These are phyloP conservation scores for Amiota mariae DNA, from an alignment of 2,888 invertebrate genomes.

Conservation along the genomic window DNA sequence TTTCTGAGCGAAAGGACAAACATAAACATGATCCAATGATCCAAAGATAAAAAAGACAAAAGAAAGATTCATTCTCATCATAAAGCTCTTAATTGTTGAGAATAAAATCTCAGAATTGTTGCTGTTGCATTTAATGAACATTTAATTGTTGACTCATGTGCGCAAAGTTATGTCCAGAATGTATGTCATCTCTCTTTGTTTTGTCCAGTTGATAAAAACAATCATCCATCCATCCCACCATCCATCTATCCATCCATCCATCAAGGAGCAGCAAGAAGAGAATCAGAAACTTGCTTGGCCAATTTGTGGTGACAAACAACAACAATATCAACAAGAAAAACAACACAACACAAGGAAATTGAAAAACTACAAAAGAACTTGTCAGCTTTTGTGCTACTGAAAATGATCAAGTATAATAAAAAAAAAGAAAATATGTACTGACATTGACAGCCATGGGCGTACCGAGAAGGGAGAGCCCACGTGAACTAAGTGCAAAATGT, in stretches of 20 bases:
- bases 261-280: too few relatives aligned
- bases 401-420: slow-evolving; percentile 16
- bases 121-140: slow-evolving; percentile 64
- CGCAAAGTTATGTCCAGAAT: slow-evolving; percentile 53
- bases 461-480: background rate
- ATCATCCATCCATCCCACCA: background rate
- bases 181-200: slow-evolving; percentile 27
- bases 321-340: slow-evolving; percentile 37
- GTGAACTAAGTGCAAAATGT: too few relatives aligned
- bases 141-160: slow-evolving; percentile 63
- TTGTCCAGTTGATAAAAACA: background rate
- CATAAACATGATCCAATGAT: background rate
- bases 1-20: slow-evolving; percentile 19
- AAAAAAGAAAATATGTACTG: background rate
- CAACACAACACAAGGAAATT: background rate
- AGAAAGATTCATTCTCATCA: background rate
- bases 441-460: background rate
- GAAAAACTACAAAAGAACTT: background rate
- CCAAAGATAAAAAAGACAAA: too few relatives aligned
- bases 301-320: slow-evolving; percentile 34
- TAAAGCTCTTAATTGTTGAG: slow-evolving; percentile 53
- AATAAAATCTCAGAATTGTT: slow-evolving; percentile 52
- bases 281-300: too few relatives aligned
- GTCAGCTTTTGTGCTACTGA: slow-evolving; percentile 1
- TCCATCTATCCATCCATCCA: background rate